Evolutionary conservation across 2,888 invertebrate genomes (phyloP).

Genomic region (Argynnis bischoffii): DNA sequence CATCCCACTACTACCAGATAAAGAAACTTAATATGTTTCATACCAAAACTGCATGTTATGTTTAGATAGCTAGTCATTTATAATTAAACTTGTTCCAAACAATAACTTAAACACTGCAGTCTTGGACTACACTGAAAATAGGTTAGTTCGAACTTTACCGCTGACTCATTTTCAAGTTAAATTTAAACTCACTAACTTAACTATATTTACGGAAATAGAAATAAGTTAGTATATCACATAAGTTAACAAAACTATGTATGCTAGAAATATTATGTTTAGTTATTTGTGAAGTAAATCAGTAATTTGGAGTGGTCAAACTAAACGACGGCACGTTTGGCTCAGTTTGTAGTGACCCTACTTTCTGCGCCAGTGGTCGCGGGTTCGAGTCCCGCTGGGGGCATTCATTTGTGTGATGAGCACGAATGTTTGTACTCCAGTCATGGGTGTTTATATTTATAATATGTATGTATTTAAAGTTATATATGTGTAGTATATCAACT

Average conservation of each 20-base stretch:
- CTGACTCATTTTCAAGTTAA: slow-evolving; percentile 20
- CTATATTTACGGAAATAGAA: slow-evolving; percentile 14
- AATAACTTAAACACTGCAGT: slow-evolving; percentile 16
- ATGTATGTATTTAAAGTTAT: too few relatives aligned
- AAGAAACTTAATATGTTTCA: not conserved
- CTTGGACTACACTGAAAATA: slow-evolving; percentile 15
- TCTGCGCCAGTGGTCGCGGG: too few relatives aligned
- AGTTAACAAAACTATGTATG: not conserved
- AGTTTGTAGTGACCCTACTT: too few relatives aligned
- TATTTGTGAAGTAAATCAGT: not conserved
- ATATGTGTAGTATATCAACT: too few relatives aligned
- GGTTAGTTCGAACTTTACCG: slow-evolving; percentile 10
- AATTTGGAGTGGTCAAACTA: not conserved
- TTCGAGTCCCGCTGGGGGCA: too few relatives aligned
- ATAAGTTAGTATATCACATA: not conserved
- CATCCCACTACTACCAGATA: too few relatives aligned
- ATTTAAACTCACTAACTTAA: slow-evolving; percentile 8
- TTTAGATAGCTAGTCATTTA: not conserved
- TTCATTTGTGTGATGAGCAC: too few relatives aligned
- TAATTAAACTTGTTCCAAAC: slow-evolving; percentile 13
- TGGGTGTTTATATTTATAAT: too few relatives aligned
- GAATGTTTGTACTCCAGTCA: too few relatives aligned
- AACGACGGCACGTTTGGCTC: too few relatives aligned
- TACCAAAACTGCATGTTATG: not conserved
- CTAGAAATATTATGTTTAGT: not conserved